Base-by-base conservation (phyloP, 2,888 invertebrate genomes). In the Eristalinus sepulchralis region DNA sequence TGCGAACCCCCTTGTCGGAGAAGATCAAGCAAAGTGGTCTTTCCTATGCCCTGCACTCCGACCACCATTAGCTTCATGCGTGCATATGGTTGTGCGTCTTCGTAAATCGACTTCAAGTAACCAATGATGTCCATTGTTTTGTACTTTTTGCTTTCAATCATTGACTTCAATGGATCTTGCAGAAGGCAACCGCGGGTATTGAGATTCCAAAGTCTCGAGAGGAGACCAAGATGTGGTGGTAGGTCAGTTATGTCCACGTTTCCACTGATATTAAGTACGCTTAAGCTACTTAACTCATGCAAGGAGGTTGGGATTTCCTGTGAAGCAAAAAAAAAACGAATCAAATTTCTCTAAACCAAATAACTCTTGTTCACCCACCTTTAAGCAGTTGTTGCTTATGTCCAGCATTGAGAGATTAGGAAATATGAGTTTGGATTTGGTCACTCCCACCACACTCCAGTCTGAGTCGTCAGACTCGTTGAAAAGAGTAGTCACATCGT, bases 21-120 rank as follows among this genome's bases (percentile, higher is more conserved):
- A 89, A 97, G 96, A 89, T 98, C 97, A 36, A 99, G 93, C 3
- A 99, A 93, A 68, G 98, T 98, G 0, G 99, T 99, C 93, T 99
- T 99, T 20, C 95, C 95, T 86, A 95, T 95, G 8, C 95, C 95
- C 93, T 98, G 98, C 1, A 97, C 95, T 0, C 99, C 98, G 0
- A 98, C 98, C 66, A 99, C 96, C 98, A 98, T 98, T 20, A 99
- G 94, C 92, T 99, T 98, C 97, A 99, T 97, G 75, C 98, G 94
- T 0, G 98, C 96, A 92, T 99, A 99, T 0, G 97, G 97, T 89
- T 96, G 95, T 0, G 99, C 98, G 93, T 97, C 97, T 91, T 97
- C 97, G 88, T 96, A 92, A 20, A 96, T 97, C 0, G 96, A 96
- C 92, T 98, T 97, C 20, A 99, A 94, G 91, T 99, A 99, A 0